Base-by-base conservation (phyloP, 2,113 vertebrate species). In the Cisticola juncidis region DNA sequence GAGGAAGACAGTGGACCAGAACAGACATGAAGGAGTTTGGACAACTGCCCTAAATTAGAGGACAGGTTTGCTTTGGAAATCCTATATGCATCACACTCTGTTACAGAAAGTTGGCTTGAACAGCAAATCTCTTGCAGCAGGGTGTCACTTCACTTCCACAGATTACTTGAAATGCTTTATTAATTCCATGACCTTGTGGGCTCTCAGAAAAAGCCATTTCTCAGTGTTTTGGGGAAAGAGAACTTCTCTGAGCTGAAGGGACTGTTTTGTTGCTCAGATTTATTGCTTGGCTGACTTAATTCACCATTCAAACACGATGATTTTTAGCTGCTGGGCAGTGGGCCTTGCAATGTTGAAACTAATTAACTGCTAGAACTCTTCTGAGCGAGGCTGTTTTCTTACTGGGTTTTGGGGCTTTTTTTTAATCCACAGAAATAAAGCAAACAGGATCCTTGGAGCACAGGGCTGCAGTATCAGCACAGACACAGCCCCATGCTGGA, bases 261-360 rank as follows among this genome's bases (percentile, higher is more conserved):
- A 86, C 86, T 91, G 87, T 81, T 94, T 95, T 95, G 82, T 90
- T 90, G 79, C 88, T 90, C 77, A 88, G 82, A 95, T 97, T 97
- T 97, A 96, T 96, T 95, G 95, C 88, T 88, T 88, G 83, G 86
- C 90, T 94, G 94, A 81, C 80, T 96, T 94, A 90, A 96, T 96
- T 94, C 93, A 79, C 86, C 83, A 60, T 96, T 96, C 92, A 76
- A 90, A 90, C 72, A 53, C 3, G 12, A 95, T 96, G 90, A 94
- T 96, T 95, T 96, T 96, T 96, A 84, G 94, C 92, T 96, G 82
- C 94, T 83, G 88, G 92, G 93, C 95, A 96, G 86, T 31, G 57
- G 85, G 86, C 92, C 86, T 96, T 96, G 94, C 93, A 65, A 57
- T 79, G 86, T 64, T 94, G 91, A 86, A 96, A 73, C 86, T 94